Percentiles rank a stretch among this genome's conserved stretches.
phyloP scores from a whole-genome alignment of 2,113 vertebrate species.

The Diglossa brunneiventris region DNA sequence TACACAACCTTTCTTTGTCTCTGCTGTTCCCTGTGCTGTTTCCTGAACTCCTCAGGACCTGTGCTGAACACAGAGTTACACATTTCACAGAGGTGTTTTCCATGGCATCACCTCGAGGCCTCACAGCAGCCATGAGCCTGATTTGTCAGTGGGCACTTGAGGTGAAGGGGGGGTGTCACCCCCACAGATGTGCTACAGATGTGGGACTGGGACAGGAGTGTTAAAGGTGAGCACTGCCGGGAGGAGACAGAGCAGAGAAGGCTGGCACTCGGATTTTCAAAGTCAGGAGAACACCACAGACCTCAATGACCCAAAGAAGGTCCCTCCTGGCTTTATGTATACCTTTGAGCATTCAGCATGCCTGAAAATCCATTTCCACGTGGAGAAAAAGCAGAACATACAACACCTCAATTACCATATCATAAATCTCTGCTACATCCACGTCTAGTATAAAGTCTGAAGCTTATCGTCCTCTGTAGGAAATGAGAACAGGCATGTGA shows the following conservation, averaged over 20 bases:
- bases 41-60: background rate
- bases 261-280: background rate
- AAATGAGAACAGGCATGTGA: background rate
- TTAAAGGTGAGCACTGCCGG: background rate
- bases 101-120: background rate
- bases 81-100: background rate
- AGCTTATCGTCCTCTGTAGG: background rate
- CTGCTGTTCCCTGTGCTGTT: background rate
- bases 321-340: background rate
- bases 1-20: background rate
- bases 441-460: background rate
- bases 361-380: constrained; percentile 13
- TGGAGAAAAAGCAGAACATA: background rate
- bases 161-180: background rate
- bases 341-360: background rate
- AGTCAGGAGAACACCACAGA: background rate
- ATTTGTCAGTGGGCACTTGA: background rate
- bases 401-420: background rate
- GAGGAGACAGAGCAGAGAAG: background rate
- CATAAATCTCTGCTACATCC: background rate
- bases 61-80: background rate
- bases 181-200: background rate
- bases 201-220: background rate
- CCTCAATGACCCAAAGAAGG: background rate
- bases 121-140: background rate